Conservation (phyloP, 2,888 invertebrate genomes). For the Xestoiulus laeticollis region DNA sequence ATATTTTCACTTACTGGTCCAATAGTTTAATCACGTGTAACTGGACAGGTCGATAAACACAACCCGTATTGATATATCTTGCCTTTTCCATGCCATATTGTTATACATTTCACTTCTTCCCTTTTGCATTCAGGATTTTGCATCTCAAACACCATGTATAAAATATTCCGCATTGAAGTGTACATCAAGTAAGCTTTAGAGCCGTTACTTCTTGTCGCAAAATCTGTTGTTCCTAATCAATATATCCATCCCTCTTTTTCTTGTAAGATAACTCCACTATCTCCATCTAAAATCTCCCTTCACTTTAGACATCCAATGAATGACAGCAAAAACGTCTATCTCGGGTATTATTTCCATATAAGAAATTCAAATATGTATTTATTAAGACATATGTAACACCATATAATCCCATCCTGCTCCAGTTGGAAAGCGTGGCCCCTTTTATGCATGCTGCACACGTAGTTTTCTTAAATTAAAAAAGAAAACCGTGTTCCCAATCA, state of each 20-base stretch:
- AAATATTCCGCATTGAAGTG: background rate
- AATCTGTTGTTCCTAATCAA: constrained; percentile 49
- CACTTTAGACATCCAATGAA: constrained; percentile 28
- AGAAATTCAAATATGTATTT: constrained; percentile 32
- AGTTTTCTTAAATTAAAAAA: constrained; percentile 28
- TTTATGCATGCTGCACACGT: constrained; percentile 3
- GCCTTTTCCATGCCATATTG: background rate
- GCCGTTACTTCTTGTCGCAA: constrained; percentile 42
- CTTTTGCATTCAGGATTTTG: background rate
- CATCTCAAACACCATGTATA: constrained; percentile 6
- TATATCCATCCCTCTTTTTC: constrained; percentile 40
- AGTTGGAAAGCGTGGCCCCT: background rate
- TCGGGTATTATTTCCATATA: constrained; percentile 29
- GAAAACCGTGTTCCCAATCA: background rate
- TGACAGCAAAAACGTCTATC: constrained; percentile 39
- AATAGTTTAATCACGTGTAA: too few relatives aligned
- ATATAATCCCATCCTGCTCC: constrained; percentile 41
- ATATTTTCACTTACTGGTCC: too few relatives aligned
- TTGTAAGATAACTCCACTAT: constrained; percentile 24
- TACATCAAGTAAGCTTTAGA: constrained; percentile 27
- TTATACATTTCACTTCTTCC: background rate
- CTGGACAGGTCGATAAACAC: too few relatives aligned
- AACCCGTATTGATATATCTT: background rate
- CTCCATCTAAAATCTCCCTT: constrained; percentile 30
- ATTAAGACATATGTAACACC: constrained; percentile 43